Evolutionary conservation across 2,113 vertebrate genomes (phyloP).

Genomic region (Labeo catla): DNA sequence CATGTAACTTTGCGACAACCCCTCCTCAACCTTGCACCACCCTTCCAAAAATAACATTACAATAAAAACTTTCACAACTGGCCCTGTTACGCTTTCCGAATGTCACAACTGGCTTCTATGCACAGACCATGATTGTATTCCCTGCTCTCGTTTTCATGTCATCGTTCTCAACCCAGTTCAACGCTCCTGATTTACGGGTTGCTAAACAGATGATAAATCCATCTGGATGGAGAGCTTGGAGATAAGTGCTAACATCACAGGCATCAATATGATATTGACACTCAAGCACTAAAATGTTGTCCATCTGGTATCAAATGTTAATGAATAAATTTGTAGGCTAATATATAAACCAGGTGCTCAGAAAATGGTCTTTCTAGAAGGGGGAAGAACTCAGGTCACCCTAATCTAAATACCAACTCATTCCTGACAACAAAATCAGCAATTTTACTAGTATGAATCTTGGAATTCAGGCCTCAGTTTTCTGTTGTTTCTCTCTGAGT

Average conservation of each 20-base stretch:
- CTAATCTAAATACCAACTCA: not conserved
- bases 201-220: slow-evolving; percentile 7
- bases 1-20: not conserved
- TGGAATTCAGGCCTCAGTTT: not conserved
- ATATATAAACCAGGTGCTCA: not conserved
- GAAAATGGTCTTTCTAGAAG: not conserved
- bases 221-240: not conserved
- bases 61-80: not conserved
- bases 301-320: not conserved
- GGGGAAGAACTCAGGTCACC: not conserved
- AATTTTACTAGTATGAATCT: slow-evolving; percentile 36
- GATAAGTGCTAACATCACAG: not conserved
- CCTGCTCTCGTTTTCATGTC: slow-evolving; percentile 16
- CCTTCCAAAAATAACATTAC: not conserved
- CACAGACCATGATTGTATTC: not conserved
- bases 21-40: not conserved
- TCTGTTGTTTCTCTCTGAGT: not conserved
- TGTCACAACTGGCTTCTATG: not conserved
- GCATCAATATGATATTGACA: not conserved
- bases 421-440: not conserved
- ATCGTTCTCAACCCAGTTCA: not conserved
- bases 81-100: not conserved
- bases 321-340: not conserved
- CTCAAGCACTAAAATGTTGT: not conserved
- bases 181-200: not conserved